phyloP scores from a whole-genome alignment of 35 echinoderm and acorn worm genomes.

The Heliocidaris erythrogramma region DNA sequence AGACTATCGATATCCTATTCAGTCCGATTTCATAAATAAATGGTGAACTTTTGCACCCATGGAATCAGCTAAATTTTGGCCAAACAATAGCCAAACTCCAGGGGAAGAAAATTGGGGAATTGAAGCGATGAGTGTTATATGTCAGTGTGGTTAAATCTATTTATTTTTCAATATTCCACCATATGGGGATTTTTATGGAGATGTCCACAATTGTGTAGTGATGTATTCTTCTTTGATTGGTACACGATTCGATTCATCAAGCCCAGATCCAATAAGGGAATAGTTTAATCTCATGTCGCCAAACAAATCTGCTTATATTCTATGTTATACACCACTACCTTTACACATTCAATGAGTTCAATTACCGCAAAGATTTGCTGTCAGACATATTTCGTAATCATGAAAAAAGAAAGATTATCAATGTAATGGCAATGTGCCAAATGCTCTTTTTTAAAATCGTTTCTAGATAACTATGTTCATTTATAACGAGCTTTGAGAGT shows the following conservation, averaged over 20 bases:
- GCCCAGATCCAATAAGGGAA: neutral
- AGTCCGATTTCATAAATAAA: neutral
- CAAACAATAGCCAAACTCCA: neutral
- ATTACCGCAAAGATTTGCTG: neutral
- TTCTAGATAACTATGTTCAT: neutral
- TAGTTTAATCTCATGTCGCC: neutral
- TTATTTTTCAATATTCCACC: neutral
- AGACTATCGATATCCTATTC: neutral
- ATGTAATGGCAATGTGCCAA: neutral
- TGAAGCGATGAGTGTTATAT: neutral
- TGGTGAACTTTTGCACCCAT: neutral
- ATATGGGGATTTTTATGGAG: neutral
- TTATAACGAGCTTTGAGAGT: too few species aligned
- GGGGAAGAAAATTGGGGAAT: neutral
- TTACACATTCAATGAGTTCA: neutral
- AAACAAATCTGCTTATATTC: neutral
- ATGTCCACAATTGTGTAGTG: neutral
- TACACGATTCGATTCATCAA: neutral
- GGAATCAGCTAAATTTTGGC: neutral
- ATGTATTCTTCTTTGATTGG: neutral
- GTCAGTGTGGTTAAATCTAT: neutral
- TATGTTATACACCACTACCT: neutral
- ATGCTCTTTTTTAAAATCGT: too few species aligned
- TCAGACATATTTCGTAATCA: neutral
- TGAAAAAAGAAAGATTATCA: neutral